Conservation (phyloP, 2,113 vertebrate species). For the Lethenteron reissneri region DNA sequence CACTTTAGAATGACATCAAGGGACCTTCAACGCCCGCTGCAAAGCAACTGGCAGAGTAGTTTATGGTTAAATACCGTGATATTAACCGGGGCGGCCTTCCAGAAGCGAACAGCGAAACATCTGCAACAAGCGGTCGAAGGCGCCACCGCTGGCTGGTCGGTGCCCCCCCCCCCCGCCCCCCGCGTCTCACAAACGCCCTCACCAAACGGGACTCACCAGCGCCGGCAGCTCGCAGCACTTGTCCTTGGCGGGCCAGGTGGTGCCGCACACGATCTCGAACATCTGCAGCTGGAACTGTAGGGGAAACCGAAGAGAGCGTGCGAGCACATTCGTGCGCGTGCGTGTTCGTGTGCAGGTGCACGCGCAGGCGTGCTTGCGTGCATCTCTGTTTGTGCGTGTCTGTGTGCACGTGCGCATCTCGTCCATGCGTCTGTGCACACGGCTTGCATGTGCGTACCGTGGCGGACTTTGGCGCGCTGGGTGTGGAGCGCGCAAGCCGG, state of each 20-base stretch:
- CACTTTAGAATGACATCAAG: no score
- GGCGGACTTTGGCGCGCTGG: neutral
- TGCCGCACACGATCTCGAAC: conserved; percentile 92
- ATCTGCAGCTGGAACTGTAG: conserved; percentile 82
- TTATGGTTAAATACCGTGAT: no score
- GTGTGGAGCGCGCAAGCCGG: neutral
- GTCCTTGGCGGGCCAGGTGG: conserved; percentile 68
- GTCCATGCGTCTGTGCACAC: neutral
- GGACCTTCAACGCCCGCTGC: no score
- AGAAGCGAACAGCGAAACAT: no score
- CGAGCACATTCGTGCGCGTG: no score
- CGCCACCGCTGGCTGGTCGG: no score
- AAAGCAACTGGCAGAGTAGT: no score
- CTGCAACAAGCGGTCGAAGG: no score
- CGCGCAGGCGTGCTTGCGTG: neutral
- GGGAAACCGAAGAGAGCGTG: neutral
- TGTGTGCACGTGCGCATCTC: neutral
- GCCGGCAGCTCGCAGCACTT: conserved; percentile 87
- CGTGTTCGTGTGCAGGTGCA: no score
- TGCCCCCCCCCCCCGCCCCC: no score
- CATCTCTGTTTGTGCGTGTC: neutral
- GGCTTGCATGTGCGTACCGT: neutral
- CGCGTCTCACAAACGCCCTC: no score
- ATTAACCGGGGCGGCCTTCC: no score
- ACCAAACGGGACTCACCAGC: conserved; percentile 29